Conservation (phyloP, 2,888 invertebrate genomes). For the Ganaspis brasiliensis region DNA sequence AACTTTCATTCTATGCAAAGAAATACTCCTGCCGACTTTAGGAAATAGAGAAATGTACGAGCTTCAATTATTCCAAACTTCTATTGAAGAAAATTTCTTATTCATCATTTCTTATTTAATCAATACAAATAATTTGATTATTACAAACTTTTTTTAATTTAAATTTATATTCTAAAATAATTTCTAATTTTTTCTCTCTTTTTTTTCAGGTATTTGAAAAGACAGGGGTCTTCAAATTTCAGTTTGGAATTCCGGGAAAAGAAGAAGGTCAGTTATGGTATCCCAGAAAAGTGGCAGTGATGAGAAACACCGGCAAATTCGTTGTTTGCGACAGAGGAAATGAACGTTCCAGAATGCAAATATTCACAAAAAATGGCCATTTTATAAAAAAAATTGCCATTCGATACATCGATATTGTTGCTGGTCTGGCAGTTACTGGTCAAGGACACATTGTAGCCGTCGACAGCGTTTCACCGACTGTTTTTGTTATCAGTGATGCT, state of each 20-base stretch:
- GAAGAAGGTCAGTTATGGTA: slow-evolving; percentile 99
- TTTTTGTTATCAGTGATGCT: slow-evolving; percentile 95
- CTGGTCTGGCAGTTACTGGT: slow-evolving; percentile 95
- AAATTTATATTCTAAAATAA: too few relatives aligned
- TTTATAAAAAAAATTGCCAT: slow-evolving; percentile 97
- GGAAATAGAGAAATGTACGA: too few relatives aligned
- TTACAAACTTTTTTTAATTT: too few relatives aligned
- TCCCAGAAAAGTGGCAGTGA: slow-evolving; percentile 96
- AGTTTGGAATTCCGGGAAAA: slow-evolving; percentile 96
- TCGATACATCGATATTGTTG: slow-evolving; percentile 94
- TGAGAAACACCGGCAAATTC: slow-evolving; percentile 92
- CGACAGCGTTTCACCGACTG: slow-evolving; percentile 98
- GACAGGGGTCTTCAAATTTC: slow-evolving; percentile 94
- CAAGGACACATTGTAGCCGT: slow-evolving; percentile 97
- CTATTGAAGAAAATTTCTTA: too few relatives aligned
- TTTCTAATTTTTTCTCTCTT: neutral
- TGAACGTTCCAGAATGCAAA: slow-evolving; percentile 98
- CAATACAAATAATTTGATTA: too few relatives aligned
- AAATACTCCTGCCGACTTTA: too few relatives aligned
- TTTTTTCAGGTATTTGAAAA: slow-evolving; percentile 92
- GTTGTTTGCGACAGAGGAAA: slow-evolving; percentile 99
- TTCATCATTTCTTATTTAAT: too few relatives aligned
- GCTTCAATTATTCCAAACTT: too few relatives aligned
- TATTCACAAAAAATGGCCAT: slow-evolving; percentile 97
- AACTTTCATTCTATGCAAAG: too few relatives aligned